Base-by-base conservation (phyloP, 1,140 invertebrate species). In the Trichonephila clavipes region DNA sequence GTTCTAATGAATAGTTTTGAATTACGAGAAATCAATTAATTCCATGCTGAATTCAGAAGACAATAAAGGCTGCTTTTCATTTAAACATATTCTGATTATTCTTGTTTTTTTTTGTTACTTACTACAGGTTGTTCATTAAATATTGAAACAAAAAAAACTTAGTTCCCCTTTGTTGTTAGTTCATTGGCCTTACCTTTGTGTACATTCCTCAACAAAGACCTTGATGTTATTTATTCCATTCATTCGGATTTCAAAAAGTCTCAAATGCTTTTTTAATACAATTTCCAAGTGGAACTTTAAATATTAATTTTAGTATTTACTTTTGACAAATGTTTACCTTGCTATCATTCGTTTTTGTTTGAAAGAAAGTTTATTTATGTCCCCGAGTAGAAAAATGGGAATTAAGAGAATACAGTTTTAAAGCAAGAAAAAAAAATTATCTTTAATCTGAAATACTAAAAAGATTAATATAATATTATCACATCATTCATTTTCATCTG, bases 91-190 rank as follows among this genome's bases (percentile, higher is more conserved):
- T 34, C 24, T 19, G 28, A 40, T 77, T 40, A 16, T 77, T 77
- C 72, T 40, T 40, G n/a, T 77, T 18, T 77, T 28, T 62, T 24
- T 72, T 28, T 69, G n/a, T 69, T 24, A 14, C 24, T 69, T 24
- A 69, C 24, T 14, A 12, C 21, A 24, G 69, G 34, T 77, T 18
- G 72, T 77, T 77, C 72, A 77, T 77, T 77, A 77, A 77, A 77
- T 77, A 77, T 77, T 77, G 34, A 40, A 77, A 34, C 40, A 69
- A 66, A 72, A 72, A 77, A 77, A 40, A 77, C 1, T 16, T 19
- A 77, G 28, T 77, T 40, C 72, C 34, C 18, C 28, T 77, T 77
- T 77, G 72, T 77, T 77, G 72, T 18, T 40, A 77, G 72, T 77
- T 77, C 72, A 28, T 77, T 77, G 28, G 72, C 72, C 72, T 40